Conservation (phyloP, 1,140 invertebrate species). For the Hesperophylax magnus region DNA sequence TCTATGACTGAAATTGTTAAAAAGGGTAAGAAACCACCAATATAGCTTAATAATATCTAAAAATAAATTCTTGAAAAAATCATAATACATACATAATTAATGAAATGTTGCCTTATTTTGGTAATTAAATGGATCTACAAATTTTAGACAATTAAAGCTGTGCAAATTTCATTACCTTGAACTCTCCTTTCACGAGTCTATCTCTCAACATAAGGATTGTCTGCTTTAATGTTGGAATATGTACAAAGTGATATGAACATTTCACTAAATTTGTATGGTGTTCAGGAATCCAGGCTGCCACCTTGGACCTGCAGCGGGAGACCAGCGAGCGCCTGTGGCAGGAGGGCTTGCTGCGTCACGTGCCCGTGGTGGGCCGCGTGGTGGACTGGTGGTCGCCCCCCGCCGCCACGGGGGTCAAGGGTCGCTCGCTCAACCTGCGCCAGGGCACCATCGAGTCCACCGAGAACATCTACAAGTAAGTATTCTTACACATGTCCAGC, state of each 20-base stretch:
- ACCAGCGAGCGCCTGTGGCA: slow-evolving; percentile 92
- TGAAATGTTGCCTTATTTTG: too few species aligned
- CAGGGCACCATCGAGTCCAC: slow-evolving; percentile 91
- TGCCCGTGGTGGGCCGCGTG: slow-evolving; percentile 93
- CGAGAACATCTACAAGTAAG: slow-evolving; percentile 87
- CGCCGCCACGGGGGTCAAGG: slow-evolving; percentile 79
- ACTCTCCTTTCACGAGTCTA: too few species aligned
- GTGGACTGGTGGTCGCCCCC: slow-evolving; percentile 90
- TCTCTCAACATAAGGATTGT: too few species aligned
- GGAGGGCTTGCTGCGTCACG: slow-evolving; percentile 92
- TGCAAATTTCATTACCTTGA: too few species aligned
- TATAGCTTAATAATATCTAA: not conserved
- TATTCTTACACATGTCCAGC: not conserved
- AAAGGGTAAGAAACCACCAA: slow-evolving; percentile 74
- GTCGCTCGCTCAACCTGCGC: slow-evolving; percentile 88
- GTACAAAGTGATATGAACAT: too few species aligned
- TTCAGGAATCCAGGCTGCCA: slow-evolving; percentile 91
- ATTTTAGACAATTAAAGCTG: too few species aligned
- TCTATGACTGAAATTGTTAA: slow-evolving; percentile 96
- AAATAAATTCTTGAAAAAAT: not conserved
- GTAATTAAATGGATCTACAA: too few species aligned
- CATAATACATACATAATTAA: too few species aligned
- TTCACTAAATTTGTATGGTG: not conserved
- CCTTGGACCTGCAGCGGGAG: slow-evolving; percentile 91
- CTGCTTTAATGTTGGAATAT: too few species aligned